A percentile compares a stretch with the other conserved stretches of the same genome.
phyloP scores from a whole-genome alignment of 2,113 vertebrate genomes.

The Hypanus sabinus region DNA sequence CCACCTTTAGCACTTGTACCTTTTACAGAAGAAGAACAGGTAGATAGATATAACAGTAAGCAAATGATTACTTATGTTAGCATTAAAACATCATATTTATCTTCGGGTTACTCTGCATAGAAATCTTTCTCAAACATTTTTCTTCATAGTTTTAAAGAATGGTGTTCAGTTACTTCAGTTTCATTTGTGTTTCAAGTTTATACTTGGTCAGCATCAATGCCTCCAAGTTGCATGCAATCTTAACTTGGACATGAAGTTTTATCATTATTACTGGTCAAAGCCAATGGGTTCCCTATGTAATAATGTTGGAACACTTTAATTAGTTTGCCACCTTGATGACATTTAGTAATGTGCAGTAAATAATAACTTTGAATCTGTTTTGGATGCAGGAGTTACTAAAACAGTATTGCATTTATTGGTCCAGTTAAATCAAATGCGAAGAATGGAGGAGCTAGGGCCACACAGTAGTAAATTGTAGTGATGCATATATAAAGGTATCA shows the following conservation, averaged over 20 bases:
- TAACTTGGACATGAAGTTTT: too few species aligned
- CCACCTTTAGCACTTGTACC: constrained; percentile 90
- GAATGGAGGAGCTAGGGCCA: not conserved
- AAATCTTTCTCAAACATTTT: not conserved
- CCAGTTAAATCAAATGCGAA: not conserved
- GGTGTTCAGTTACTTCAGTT: not conserved
- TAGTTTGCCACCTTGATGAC: too few species aligned
- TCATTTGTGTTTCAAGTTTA: not conserved
- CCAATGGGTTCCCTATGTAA: too few species aligned
- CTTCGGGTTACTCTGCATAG: too few species aligned
- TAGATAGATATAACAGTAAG: constrained; percentile 46
- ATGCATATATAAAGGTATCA: not conserved
- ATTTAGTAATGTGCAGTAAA: too few species aligned
- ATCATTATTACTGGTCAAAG: too few species aligned
- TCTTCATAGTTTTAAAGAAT: not conserved
- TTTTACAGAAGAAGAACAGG: constrained; percentile 99
- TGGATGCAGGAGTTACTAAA: not conserved
- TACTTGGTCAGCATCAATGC: not conserved
- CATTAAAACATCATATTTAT: not conserved
- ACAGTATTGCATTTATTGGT: not conserved
- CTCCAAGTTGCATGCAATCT: too few species aligned
- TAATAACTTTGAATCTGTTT: too few species aligned
- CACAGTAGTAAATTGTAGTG: not conserved
- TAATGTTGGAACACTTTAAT: too few species aligned
- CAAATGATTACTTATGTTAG: not conserved